A percentile compares a stretch with the other conserved stretches of the same genome.
These are phyloP conservation scores for Eristalis pertinax DNA, from an alignment of 2,888 invertebrate species.

Conservation along the genomic window DNA sequence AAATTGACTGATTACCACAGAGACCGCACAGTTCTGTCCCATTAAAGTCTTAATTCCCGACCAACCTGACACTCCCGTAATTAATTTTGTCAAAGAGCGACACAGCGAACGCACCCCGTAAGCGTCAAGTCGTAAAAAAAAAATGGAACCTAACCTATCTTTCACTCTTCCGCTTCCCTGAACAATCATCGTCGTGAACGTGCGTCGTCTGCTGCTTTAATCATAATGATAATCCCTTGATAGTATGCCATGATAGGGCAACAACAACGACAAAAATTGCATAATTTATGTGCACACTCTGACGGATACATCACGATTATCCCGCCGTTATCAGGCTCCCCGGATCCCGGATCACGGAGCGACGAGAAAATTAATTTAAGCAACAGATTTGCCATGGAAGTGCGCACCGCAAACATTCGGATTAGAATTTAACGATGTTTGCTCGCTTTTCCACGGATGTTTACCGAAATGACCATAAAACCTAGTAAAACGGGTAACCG, in stretches of 20 bases:
- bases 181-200: neutral
- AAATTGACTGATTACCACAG: constrained; percentile 18
- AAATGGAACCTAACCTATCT: neutral
- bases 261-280: neutral
- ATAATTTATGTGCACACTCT: constrained; percentile 11
- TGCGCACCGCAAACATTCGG: constrained; percentile 8
- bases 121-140: neutral
- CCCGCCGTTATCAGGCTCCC: neutral
- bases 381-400: neutral
- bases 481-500: constrained; percentile 7
- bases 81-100: constrained; percentile 13
- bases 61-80: constrained; percentile 25
- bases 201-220: constrained; percentile 6
- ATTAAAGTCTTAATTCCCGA: constrained; percentile 5
- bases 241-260: constrained; percentile 18
- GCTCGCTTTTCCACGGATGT: constrained; percentile 14
- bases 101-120: neutral
- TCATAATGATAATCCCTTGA: constrained; percentile 34
- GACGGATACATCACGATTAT: constrained; percentile 19
- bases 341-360: neutral
- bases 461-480: constrained; percentile 24
- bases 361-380: neutral
- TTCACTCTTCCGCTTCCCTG: neutral
- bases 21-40: neutral
- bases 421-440: constrained; percentile 31